Evolutionary conservation across 1,140 invertebrate genomes (phyloP), one percentile per base, ranked within the genome.

Genomic region (Tetraneura akinire): DNA sequence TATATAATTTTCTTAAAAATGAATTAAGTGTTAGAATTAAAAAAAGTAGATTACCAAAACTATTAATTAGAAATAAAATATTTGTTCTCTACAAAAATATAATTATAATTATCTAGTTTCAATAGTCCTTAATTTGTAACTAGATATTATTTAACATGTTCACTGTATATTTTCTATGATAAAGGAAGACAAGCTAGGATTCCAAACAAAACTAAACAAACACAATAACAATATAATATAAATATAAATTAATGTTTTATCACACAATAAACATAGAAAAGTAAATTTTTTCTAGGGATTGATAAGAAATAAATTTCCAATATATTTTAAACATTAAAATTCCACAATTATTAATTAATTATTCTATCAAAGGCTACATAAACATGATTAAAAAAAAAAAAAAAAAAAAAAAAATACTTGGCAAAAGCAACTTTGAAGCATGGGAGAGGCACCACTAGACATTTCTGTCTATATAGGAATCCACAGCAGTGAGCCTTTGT

Each of bases 401-500:
- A n/a, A n/a, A n/a, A n/a, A n/a, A 23, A 64, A 64, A 37, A 73
- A n/a, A 76, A 76, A 60, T 51, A 62, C 74, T 78, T 62, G 74
- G 55, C 55, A 78, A 60, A 78, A 78, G 74, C 74, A 57, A 78
- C 23, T 42, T 45, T 78, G 21, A 78, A 78, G 74, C 74, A 47
- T 78, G 74, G 74, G 74, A 78, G 55, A 55, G 37, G 55, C 74
- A 55, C 55, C 37, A 62, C 23, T 78, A 78, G 74, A 78, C 74
- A 78, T 78, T 78, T 78, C 74, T 78, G 74, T 78, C 74, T 60
- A 78, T n/a, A 78, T 78, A 78, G 55, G 74, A 78, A 55, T 78
- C 74, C 53, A 26, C 74, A 78, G 74, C 80, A 73, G 80, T 73
- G 57, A 81, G 68, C 80, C 80, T 70, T 73, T 81, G 80, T 62